Evolutionary conservation across 2,797 vertebrate species (phyloP).

Genomic region (Sebastes oblongus): DNA sequence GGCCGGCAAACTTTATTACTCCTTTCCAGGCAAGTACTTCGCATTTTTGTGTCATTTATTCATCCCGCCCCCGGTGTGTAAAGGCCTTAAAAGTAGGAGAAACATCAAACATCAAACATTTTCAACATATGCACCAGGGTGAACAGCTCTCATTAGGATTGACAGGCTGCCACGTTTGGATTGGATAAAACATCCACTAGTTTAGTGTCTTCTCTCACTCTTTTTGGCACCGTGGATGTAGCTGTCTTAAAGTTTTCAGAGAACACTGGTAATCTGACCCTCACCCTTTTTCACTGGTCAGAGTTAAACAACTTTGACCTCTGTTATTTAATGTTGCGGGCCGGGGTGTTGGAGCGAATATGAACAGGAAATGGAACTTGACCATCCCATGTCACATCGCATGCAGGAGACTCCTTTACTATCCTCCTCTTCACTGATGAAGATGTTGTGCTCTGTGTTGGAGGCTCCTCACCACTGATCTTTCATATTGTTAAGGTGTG

Average conservation of each 20-base stretch:
- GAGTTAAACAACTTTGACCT: too few relatives aligned
- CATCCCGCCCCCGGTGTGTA: too few relatives aligned
- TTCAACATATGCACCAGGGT: too few relatives aligned
- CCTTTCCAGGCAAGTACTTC: too few relatives aligned
- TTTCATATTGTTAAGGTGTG: not conserved
- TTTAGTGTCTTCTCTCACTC: not conserved
- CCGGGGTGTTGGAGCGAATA: too few relatives aligned
- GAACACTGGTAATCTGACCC: not conserved
- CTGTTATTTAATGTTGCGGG: too few relatives aligned
- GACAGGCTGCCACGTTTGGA: not conserved
- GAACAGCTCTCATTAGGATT: not conserved
- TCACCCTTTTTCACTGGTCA: too few relatives aligned
- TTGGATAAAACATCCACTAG: not conserved
- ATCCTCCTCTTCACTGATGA: not conserved
- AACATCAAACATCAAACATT: not conserved
- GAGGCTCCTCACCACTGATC: too few relatives aligned
- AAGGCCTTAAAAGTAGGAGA: not conserved
- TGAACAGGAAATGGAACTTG: not conserved
- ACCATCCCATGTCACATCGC: not conserved
- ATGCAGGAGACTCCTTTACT: not conserved
- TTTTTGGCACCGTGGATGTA: not conserved
- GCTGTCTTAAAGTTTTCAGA: not conserved
- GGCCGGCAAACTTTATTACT: too few relatives aligned
- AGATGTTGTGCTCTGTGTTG: too few relatives aligned
- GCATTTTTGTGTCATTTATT: too few relatives aligned